Percentiles rank a stretch among this genome's conserved stretches.
phyloP scores from a whole-genome alignment of 1,140 invertebrate species.

The Trichonephila clavipes region DNA sequence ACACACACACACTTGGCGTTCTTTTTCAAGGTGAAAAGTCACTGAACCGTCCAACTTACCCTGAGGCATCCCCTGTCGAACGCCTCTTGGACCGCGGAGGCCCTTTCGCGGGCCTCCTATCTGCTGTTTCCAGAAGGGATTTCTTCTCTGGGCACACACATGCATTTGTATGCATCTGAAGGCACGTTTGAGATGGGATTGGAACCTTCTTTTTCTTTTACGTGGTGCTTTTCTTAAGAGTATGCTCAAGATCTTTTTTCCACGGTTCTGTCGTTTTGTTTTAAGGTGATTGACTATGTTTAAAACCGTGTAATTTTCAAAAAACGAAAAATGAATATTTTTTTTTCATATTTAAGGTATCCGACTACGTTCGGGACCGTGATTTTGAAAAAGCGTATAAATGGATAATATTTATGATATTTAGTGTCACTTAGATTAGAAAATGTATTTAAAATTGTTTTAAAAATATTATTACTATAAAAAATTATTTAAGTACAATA shows the following conservation, averaged over 20 bases:
- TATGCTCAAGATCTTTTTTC: neutral
- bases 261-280: no score
- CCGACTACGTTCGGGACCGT: no score
- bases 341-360: no score
- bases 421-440: no score
- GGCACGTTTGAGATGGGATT: neutral
- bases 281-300: no score
- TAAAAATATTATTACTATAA: no score
- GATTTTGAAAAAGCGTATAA: no score
- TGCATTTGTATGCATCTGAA: neutral
- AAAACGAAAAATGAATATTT: no score
- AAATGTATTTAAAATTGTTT: no score
- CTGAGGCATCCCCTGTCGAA: neutral
- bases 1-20: neutral
- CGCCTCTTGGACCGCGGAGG: neutral
- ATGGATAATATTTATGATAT: no score
- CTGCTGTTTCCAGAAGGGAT: neutral
- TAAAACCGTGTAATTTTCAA: no score
- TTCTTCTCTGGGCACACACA: neutral
- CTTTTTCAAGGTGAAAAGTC: conserved; percentile 47
- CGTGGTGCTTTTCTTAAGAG: neutral
- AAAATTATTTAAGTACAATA: no score
- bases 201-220: neutral
- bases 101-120: neutral
- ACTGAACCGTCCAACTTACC: conserved; percentile 32